Percentiles rank a stretch among this genome's conserved stretches.
These are phyloP conservation scores for Xenus cinereus DNA, from an alignment of 2,113 vertebrate species.

Conservation along the genomic window DNA sequence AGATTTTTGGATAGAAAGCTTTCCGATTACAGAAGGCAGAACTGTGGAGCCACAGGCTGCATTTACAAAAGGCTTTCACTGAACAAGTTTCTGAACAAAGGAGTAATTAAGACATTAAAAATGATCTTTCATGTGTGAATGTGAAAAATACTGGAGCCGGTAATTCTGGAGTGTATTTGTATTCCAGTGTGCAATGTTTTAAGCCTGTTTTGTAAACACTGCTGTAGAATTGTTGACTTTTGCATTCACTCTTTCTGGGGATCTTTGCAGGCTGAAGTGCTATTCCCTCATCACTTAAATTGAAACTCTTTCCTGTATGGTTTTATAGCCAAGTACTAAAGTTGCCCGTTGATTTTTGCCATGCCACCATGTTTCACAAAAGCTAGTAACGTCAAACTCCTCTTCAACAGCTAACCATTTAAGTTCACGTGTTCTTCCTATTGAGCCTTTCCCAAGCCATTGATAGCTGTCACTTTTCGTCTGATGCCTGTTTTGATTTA, in stretches of 20 bases:
- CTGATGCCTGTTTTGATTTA: background rate
- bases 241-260: background rate
- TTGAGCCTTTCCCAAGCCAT: background rate
- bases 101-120: background rate
- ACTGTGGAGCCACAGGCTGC: background rate
- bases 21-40: background rate
- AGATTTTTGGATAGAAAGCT: background rate
- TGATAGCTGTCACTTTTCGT: background rate
- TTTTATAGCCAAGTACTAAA: slow-evolving; percentile 17
- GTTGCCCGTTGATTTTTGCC: slow-evolving; percentile 37
- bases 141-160: background rate
- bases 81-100: background rate
- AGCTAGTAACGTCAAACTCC: slow-evolving; percentile 16
- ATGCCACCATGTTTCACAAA: slow-evolving; percentile 18
- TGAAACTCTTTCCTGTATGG: background rate
- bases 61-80: background rate
- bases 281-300: background rate
- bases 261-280: background rate
- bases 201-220: background rate
- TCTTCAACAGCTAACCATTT: slow-evolving; percentile 15
- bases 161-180: background rate
- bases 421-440: background rate
- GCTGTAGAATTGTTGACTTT: background rate
- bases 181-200: background rate
- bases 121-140: background rate